These are phyloP conservation scores for Dusona sp. DNA, from an alignment of 2,888 invertebrate genomes.

Conservation along the genomic window DNA sequence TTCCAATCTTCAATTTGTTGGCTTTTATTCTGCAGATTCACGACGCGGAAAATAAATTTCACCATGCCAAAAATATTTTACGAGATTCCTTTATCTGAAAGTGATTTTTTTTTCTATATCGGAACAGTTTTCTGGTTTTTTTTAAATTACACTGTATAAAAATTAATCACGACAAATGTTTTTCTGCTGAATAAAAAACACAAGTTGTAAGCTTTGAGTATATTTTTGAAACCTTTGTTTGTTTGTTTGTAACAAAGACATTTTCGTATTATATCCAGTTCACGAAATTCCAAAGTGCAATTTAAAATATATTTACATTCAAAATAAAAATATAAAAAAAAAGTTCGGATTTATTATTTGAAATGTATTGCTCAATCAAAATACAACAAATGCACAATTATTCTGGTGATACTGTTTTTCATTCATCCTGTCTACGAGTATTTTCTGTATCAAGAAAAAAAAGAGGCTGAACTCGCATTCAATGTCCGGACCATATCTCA, in stretches of 20 bases:
- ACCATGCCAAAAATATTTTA: neutral
- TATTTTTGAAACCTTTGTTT: neutral
- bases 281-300: neutral
- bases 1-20: conserved; percentile 71
- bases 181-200: too few relatives aligned
- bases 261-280: neutral
- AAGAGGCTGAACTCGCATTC: conserved; percentile 77
- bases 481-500: conserved; percentile 84
- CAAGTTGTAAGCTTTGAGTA: neutral
- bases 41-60: neutral
- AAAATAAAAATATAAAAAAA: neutral
- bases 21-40: neutral
- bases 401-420: neutral
- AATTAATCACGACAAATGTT: too few relatives aligned
- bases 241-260: neutral
- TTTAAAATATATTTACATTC: neutral
- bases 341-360: neutral
- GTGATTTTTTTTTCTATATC: neutral
- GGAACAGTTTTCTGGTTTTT: neutral
- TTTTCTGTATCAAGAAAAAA: conserved; percentile 10
- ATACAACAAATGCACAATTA: conserved; percentile 12
- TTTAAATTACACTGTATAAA: neutral
- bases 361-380: conserved; percentile 16
- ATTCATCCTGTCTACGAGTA: conserved; percentile 7
- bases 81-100: neutral